Conservation (phyloP, 2,888 invertebrate species). For the Callosobruchus maculatus region DNA sequence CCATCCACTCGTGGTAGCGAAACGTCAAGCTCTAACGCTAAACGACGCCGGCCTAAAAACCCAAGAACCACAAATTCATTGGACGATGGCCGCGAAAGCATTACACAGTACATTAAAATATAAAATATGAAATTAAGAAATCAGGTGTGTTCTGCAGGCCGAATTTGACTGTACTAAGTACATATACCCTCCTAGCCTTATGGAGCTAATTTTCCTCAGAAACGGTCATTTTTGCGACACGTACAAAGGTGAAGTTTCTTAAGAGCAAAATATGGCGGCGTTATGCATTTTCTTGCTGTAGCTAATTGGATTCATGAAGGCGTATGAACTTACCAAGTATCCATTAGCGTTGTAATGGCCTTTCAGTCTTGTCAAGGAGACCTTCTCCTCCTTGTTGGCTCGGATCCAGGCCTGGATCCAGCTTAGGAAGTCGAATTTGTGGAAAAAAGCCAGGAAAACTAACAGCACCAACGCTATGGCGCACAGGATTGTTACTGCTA, state of each 20-base stretch:
- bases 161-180: too few relatives aligned
- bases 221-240: not conserved
- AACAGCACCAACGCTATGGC: constrained; percentile 46
- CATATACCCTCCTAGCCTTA: not conserved
- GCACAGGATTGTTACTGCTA: constrained; percentile 43
- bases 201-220: not conserved
- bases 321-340: constrained; percentile 55
- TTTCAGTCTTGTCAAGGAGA: constrained; percentile 51
- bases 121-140: too few relatives aligned
- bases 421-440: constrained; percentile 48
- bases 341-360: constrained; percentile 64
- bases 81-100: too few relatives aligned
- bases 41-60: too few relatives aligned
- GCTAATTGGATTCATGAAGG: not conserved
- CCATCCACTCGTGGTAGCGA: too few relatives aligned
- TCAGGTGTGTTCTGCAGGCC: too few relatives aligned
- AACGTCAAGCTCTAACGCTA: too few relatives aligned
- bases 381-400: constrained; percentile 55
- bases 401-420: constrained; percentile 52
- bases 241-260: not conserved
- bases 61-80: too few relatives aligned
- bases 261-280: not conserved
- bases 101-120: too few relatives aligned
- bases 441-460: constrained; percentile 47
- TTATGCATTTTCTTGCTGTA: not conserved